phyloP scores from a whole-genome alignment of 2,113 vertebrate genomes.

The Tychaedon coryphoeus region DNA sequence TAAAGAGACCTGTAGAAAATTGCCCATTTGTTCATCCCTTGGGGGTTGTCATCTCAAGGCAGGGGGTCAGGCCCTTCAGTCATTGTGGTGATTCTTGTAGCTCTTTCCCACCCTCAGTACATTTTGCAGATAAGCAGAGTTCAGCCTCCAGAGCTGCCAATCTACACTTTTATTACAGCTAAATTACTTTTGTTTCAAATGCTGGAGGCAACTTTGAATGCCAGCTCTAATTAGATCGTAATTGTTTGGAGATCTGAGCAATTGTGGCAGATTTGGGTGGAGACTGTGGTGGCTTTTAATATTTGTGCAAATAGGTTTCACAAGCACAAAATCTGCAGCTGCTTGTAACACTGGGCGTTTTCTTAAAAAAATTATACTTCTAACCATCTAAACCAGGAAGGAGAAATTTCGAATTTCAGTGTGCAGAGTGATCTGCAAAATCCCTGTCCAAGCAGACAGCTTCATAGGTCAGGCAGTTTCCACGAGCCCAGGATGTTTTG shows the following conservation, averaged over 20 bases:
- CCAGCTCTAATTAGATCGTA: conserved; percentile 57
- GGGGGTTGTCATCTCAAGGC: conserved; percentile 37
- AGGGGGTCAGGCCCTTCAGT: conserved; percentile 29
- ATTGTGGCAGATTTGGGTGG: conserved; percentile 38
- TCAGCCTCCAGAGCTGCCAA: conserved; percentile 57
- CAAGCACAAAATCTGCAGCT: not conserved
- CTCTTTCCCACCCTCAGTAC: not conserved
- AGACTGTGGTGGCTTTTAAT: not conserved
- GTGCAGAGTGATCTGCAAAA: not conserved
- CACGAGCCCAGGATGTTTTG: not conserved
- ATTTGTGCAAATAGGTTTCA: not conserved
- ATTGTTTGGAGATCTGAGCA: conserved; percentile 49
- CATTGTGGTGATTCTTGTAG: not conserved
- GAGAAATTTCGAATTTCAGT: not conserved
- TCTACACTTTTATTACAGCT: conserved; percentile 56
- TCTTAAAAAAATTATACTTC: not conserved
- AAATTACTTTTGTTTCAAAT: conserved; percentile 66
- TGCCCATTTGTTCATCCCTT: conserved; percentile 29
- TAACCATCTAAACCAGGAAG: not conserved
- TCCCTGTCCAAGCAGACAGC: not conserved
- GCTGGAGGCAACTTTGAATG: conserved; percentile 64
- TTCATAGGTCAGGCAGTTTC: not conserved
- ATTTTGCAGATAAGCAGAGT: not conserved
- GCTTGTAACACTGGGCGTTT: not conserved
- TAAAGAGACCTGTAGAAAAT: conserved; percentile 24